Base-by-base conservation (phyloP, 2,888 invertebrate genomes). In the Xestia rhomboidea region DNA sequence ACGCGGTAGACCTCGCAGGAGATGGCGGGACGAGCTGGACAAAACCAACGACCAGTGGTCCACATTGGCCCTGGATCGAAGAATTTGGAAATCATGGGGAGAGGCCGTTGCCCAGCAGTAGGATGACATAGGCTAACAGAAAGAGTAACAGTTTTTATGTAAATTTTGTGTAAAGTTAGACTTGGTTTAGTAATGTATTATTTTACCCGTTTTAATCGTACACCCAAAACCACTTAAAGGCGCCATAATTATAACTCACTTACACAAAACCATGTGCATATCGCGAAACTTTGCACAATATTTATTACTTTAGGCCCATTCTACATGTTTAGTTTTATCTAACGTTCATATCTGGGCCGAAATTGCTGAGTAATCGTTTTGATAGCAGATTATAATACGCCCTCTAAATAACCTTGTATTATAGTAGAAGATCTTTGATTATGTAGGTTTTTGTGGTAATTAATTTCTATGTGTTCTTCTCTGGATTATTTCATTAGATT, bases 321-420 rank as follows among this genome's bases (percentile, higher is more conserved):
- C 70, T 81, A 63, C 68, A 68, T 67, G 70, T 81, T 81, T 27
- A 66, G n/a, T 38, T 73, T 77, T 76, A 81, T 81, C 80, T 54
- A 41, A 46, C 30, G 51, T 46, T 73, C 51, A 66, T 62, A 81
- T 81, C 81, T 70, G 7, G n/a, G 24, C 66, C 64, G 18, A 76
- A 76, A 70, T 70, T 34, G 64, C 66, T 74, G 44, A 80, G 57
- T 80, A 54, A 81, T 70, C 18, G 64, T 70, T 70, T 41, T 54
- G 46, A 76, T 70, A 66, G 27, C n/a, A 41, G 30, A 63, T 68
- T 79, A 51, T 64, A 68, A n/a, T 38, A 60, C 15, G 81, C 34
- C 68, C 68, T 69, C 68, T 74, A 69, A 15, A 44, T 49, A 44
- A 80, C 75, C 81, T 75, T 46, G 68, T 81, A 80, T 57, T 49